These are phyloP conservation scores for Pleuronectes platessa DNA, from an alignment of 2,113 vertebrate species.

Conservation along the genomic window DNA sequence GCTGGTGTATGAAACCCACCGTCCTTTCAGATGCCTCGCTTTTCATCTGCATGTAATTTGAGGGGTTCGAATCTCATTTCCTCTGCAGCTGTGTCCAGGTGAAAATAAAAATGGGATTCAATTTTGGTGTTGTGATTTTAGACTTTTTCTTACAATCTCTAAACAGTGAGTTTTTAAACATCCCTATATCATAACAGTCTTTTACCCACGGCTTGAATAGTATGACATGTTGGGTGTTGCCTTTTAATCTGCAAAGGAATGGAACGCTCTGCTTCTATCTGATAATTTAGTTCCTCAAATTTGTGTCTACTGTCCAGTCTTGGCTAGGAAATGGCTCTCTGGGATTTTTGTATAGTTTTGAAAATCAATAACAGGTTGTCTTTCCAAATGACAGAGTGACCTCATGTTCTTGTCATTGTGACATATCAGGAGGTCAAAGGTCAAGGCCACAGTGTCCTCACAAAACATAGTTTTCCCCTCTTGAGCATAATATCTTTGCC, in stretches of 20 bases:
- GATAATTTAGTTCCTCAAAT: too few relatives aligned
- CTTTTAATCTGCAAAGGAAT: not conserved
- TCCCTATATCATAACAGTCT: not conserved
- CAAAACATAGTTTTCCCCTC: too few relatives aligned
- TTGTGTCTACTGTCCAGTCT: not conserved
- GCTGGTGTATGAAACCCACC: not conserved
- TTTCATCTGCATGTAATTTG: constrained; percentile 22
- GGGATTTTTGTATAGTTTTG: not conserved
- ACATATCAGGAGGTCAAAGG: too few relatives aligned
- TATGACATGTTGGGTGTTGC: not conserved
- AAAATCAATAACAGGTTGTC: not conserved
- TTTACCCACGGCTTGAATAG: not conserved
- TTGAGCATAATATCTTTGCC: too few relatives aligned
- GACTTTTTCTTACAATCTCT: not conserved
- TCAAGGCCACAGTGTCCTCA: too few relatives aligned
- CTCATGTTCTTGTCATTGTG: too few relatives aligned
- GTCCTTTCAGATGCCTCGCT: not conserved
- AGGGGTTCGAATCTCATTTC: constrained; percentile 5
- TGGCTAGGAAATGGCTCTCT: not conserved
- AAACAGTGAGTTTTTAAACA: not conserved
- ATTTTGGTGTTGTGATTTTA: constrained; percentile 1
- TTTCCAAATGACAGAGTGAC: not conserved
- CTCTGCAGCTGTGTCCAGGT: constrained; percentile 29
- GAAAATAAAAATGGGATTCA: constrained; percentile 3
- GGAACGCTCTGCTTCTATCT: not conserved